Evolutionary conservation across 92 coral and sea anemone species (phyloP).

Genomic region (Montipora capitata): DNA sequence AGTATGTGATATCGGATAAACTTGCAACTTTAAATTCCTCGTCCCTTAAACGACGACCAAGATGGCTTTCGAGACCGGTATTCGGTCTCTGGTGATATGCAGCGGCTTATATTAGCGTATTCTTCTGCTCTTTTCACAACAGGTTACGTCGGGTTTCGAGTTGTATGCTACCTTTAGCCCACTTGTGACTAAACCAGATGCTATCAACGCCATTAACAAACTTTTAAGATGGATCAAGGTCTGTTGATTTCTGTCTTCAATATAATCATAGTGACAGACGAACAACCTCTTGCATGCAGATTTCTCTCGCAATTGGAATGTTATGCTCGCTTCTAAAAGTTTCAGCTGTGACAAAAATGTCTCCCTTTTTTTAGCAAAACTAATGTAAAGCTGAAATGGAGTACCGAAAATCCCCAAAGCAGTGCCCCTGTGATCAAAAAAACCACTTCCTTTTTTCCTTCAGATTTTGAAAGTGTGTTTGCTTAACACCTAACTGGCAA

Average conservation of each 20-base stretch:
- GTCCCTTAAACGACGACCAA: no score
- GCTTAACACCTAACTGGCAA: no score
- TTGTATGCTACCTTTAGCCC: slow-evolving; percentile 99
- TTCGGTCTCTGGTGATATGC: no score
- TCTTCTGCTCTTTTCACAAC: background rate
- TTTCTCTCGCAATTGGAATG: background rate
- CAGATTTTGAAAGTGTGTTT: no score
- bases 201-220: slow-evolving; percentile 96
- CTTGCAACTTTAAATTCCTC: no score
- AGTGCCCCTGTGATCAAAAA: no score
- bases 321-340: background rate
- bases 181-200: slow-evolving; percentile 92
- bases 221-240: slow-evolving; percentile 99
- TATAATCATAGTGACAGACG: background rate
- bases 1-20: no score
- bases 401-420: no score
- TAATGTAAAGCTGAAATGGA: no score
- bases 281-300: background rate
- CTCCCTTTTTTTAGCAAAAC: background rate
- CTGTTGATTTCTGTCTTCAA: background rate
- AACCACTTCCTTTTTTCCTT: no score
- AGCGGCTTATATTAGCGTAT: no score
- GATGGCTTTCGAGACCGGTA: no score
- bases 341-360: background rate
- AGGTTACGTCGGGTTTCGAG: slow-evolving; percentile 99